A percentile compares a stretch with the other conserved stretches of the same genome.
phyloP scores from a whole-genome alignment of 2,888 invertebrate genomes.

The Lapara coniferarum region DNA sequence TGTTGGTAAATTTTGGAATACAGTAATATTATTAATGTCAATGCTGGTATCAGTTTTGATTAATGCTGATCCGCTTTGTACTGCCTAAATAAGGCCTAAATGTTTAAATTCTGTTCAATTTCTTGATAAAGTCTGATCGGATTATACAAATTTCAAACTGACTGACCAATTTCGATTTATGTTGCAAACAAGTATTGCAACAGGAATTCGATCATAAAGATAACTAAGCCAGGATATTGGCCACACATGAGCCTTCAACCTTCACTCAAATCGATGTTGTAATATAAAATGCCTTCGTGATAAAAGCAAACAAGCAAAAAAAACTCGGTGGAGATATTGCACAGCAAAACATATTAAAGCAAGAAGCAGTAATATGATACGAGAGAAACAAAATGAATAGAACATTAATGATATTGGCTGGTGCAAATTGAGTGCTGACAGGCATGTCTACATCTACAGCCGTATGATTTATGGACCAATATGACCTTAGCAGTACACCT shows the following conservation, averaged over 20 bases:
- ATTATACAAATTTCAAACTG: constrained; percentile 10
- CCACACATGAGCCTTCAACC: background rate
- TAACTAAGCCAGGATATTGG: background rate
- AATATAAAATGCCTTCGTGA: background rate
- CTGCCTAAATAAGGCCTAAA: constrained; percentile 1
- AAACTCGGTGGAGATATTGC: background rate
- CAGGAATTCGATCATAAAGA: background rate
- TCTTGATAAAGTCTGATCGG: constrained; percentile 5
- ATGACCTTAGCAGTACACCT: constrained; percentile 45
- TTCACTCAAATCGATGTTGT: background rate
- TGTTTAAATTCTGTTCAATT: constrained; percentile 11
- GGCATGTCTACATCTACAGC: constrained; percentile 35
- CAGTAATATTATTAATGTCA: background rate
- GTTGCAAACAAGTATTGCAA: background rate
- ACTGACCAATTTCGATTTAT: constrained; percentile 20
- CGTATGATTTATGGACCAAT: constrained; percentile 27
- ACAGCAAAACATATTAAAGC: constrained; percentile 9
- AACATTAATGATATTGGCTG: constrained; percentile 28
- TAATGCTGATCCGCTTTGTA: constrained; percentile 16
- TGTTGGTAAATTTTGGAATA: background rate
- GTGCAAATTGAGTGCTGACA: constrained; percentile 37
- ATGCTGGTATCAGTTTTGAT: background rate
- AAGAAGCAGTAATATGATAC: constrained; percentile 23
- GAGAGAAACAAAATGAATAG: constrained; percentile 26
- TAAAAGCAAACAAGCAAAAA: constrained; percentile 9